phyloP scores from a whole-genome alignment of 2,797 vertebrate species.

The Nyctibius grandis region DNA sequence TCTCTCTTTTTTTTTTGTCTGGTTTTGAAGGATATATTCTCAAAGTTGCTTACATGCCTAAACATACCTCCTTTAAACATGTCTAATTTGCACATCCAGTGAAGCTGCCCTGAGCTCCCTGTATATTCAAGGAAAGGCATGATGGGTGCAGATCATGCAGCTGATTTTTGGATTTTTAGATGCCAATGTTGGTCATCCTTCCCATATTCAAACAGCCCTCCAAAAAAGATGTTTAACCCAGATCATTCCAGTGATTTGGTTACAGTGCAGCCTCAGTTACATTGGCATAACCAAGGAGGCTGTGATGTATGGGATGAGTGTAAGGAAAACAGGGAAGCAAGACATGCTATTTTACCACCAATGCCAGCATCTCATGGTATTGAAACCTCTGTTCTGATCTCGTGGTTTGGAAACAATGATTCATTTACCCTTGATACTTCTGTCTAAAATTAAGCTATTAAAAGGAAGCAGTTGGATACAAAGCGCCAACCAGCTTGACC shows the following conservation, averaged over 20 bases:
- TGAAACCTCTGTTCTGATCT: background rate
- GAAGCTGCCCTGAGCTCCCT: background rate
- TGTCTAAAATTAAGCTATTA: background rate
- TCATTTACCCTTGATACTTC: background rate
- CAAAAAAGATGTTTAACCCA: background rate
- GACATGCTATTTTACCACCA: background rate
- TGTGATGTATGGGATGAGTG: background rate
- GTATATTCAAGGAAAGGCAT: background rate
- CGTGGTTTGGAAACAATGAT: background rate
- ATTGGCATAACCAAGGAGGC: background rate
- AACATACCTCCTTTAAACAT: background rate
- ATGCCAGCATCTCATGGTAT: background rate
- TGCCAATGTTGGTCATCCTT: background rate
- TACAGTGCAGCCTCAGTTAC: background rate
- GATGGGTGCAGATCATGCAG: background rate
- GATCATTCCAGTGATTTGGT: background rate
- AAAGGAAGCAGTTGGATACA: background rate
- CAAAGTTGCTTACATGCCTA: background rate
- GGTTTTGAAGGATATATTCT: background rate
- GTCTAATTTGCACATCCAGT: background rate
- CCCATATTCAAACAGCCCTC: background rate
- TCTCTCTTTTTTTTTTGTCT: background rate
- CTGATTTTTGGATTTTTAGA: background rate
- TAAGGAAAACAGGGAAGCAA: background rate
- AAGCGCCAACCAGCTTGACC: background rate